Evolutionary conservation across 2,888 invertebrate genomes (phyloP).

Genomic region (Abscondita cerata): DNA sequence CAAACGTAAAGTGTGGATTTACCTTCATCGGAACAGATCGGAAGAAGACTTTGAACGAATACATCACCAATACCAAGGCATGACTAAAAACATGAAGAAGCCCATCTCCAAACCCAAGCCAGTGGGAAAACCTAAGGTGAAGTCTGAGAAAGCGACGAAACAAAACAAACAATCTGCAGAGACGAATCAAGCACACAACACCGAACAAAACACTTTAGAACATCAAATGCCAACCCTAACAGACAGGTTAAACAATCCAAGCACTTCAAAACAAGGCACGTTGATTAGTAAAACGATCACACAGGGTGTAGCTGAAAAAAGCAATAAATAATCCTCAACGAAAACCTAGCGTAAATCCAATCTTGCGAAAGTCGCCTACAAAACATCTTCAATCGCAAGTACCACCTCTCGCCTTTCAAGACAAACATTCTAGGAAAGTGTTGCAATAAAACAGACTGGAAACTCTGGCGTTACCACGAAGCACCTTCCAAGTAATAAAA

Average conservation of each 20-base stretch:
- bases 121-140: slow-evolving; percentile 58
- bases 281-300: background rate
- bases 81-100: slow-evolving; percentile 65
- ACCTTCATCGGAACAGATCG: slow-evolving; percentile 75
- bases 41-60: slow-evolving; percentile 70
- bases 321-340: slow-evolving; percentile 8
- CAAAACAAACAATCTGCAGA: slow-evolving; percentile 50
- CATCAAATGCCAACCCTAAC: too few species aligned
- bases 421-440: slow-evolving; percentile 55
- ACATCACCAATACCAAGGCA: slow-evolving; percentile 71
- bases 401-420: slow-evolving; percentile 13
- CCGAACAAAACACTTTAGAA: slow-evolving; percentile 44
- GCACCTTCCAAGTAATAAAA: slow-evolving; percentile 45
- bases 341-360: slow-evolving; percentile 5
- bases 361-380: slow-evolving; percentile 20
- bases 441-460: slow-evolving; percentile 52
- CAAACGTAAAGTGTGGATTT: slow-evolving; percentile 94
- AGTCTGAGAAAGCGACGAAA: slow-evolving; percentile 58
- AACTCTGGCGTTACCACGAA: slow-evolving; percentile 50
- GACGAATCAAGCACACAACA: slow-evolving; percentile 49
- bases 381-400: slow-evolving; percentile 21
- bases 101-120: slow-evolving; percentile 49
- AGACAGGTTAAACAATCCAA: background rate
- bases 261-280: slow-evolving; percentile 2
- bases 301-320: slow-evolving; percentile 5